Evolutionary conservation across 2,888 invertebrate genomes (phyloP).

Genomic region (Frankliniella intonsa): DNA sequence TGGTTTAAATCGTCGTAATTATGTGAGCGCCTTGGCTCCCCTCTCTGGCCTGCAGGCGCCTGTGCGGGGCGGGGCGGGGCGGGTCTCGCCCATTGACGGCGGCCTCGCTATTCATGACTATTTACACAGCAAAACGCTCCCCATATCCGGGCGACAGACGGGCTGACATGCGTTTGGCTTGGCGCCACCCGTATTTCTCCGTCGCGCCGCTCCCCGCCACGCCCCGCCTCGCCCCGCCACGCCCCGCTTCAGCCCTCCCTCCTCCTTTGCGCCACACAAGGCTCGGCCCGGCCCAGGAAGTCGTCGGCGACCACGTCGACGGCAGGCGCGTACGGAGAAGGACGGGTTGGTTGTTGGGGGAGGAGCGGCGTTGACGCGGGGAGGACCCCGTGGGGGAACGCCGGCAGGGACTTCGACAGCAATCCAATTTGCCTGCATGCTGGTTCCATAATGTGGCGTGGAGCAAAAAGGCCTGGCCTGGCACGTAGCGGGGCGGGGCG

Average conservation of each 20-base stretch:
- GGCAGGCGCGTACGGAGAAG: too few species aligned
- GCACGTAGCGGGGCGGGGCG: not conserved
- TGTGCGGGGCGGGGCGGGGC: not conserved
- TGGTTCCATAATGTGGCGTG: not conserved
- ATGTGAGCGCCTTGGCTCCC: too few species aligned
- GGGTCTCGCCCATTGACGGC: not conserved
- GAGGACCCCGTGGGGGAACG: not conserved
- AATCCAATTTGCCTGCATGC: slow-evolving; percentile 12
- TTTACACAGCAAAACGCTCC: not conserved
- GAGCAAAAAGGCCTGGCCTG: not conserved
- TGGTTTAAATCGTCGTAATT: too few species aligned
- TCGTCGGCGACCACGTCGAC: too few species aligned
- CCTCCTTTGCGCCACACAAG: too few species aligned
- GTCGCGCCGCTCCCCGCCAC: not conserved
- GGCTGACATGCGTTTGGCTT: not conserved
- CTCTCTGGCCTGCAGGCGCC: too few species aligned
- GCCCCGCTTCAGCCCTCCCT: too few species aligned
- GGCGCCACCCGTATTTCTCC: slow-evolving; percentile 7
- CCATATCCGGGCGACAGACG: not conserved
- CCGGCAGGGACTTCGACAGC: not conserved
- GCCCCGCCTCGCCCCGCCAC: too few species aligned
- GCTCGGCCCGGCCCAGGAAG: too few species aligned
- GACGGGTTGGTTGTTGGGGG: too few species aligned
- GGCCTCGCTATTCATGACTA: not conserved
- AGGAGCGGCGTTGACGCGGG: too few species aligned